These are phyloP conservation scores for Glomeris maerens DNA, from an alignment of 1,140 invertebrate species.

Conservation along the genomic window DNA sequence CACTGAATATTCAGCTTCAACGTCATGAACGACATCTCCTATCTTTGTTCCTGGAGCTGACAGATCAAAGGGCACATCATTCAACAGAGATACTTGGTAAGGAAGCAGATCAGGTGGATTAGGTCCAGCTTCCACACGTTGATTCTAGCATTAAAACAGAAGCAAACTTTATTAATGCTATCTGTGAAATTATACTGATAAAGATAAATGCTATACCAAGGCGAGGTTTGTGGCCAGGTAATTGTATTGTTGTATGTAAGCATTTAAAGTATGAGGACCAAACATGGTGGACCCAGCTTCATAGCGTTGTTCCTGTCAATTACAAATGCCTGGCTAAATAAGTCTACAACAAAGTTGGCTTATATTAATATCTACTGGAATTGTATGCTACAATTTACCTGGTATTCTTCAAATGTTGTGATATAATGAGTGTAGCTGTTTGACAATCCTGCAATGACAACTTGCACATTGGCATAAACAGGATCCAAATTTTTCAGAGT, in stretches of 20 bases:
- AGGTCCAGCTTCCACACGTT: neutral
- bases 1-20: constrained; percentile 27
- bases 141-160: too few species aligned
- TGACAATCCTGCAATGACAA: constrained; percentile 68
- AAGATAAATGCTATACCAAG: too few species aligned
- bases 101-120: constrained; percentile 51
- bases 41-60: constrained; percentile 53
- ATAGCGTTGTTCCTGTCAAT: constrained; percentile 82
- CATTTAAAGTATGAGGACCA: constrained; percentile 69
- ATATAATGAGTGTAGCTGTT: constrained; percentile 85
- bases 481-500: too few species aligned
- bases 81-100: constrained; percentile 54
- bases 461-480: constrained; percentile 36
- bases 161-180: too few species aligned
- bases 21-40: constrained; percentile 56
- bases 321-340: constrained; percentile 48
- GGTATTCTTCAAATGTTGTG: constrained; percentile 79
- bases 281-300: constrained; percentile 87
- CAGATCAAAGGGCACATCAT: constrained; percentile 63
- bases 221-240: constrained; percentile 41
- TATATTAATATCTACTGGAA: neutral
- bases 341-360: constrained; percentile 7
- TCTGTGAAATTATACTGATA: too few species aligned
- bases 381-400: constrained; percentile 39
- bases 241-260: constrained; percentile 66